Base-by-base conservation (phyloP, 2,888 invertebrate genomes). In the Trissolcus japonicus region DNA sequence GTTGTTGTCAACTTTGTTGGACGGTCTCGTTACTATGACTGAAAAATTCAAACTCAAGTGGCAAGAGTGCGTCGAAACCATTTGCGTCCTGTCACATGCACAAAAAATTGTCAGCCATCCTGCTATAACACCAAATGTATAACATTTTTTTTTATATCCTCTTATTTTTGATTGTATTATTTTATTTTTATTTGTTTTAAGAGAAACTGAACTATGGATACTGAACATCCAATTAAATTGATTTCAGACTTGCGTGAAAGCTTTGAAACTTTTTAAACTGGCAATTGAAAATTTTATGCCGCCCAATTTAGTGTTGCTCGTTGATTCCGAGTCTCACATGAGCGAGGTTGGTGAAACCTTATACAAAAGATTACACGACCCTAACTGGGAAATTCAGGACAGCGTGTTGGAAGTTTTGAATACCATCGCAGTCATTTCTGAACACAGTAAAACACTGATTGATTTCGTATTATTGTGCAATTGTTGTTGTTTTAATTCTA, bases 351-450 rank as follows among this genome's bases (percentile, higher is more conserved):
- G 94, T 0, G 91, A 92, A 11, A 91, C 94, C 11, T 91, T 96
- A 4, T 92, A 92, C 59, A 91, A 92, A 86, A 93, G 94, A 84
- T 90, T 95, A 85, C 93, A 94, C 80, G 94, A 95, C 84, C 88
- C 91, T 3, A 91, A 93, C 57, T 96, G 95, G 96, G 95, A 95
- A 87, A 92, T 95, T 0, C 91, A 95, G 46, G 95, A 96, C 82
- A 94, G 94, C 4, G 93, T 94, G 0, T 85, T 95, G 25, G 95
- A 96, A 86, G 89, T 95, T 48, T 88, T 95, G 6, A 91, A 92
- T 51, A 93, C 94, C 0, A 93, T 95, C 83, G 93, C 93, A 0
- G 90, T 91, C 50, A 92, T 95, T 79, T 93, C 94, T 0, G 92
- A 92, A 85, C 90, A 92, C 76, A 95, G 95, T 95, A 90, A 91